These are phyloP conservation scores for Thereva nobilitata DNA, from an alignment of 2,888 invertebrate genomes.

Conservation along the genomic window DNA sequence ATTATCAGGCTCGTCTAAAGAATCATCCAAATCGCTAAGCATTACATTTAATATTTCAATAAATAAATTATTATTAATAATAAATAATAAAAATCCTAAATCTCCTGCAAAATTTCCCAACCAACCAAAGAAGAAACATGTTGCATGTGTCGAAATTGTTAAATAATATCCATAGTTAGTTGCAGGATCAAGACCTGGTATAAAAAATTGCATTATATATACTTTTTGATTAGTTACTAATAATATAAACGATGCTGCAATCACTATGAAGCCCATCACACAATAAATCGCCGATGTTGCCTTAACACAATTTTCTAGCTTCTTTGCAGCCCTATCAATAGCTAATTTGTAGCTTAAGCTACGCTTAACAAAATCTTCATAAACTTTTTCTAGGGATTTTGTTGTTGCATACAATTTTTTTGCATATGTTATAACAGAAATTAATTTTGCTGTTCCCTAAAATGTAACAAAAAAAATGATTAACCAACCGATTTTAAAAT, in stretches of 20 bases:
- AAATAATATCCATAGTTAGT: neutral
- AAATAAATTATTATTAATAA: neutral
- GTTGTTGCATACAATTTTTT: neutral
- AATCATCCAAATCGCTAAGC: conserved; percentile 2
- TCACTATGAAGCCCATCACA: neutral
- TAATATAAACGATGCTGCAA: neutral
- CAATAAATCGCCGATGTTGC: neutral
- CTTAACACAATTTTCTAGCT: neutral
- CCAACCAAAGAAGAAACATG: conserved; percentile 8
- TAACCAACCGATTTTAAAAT: neutral
- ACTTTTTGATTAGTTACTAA: neutral
- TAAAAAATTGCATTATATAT: conserved; percentile 17
- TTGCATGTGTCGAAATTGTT: neutral
- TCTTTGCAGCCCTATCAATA: neutral
- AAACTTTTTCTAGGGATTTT: no score
- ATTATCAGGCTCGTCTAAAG: neutral
- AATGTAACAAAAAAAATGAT: neutral
- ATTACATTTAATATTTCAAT: neutral
- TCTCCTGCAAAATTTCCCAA: conserved; percentile 15
- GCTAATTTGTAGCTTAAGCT: no score
- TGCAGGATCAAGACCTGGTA: neutral
- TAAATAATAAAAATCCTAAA: neutral
- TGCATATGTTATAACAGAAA: neutral
- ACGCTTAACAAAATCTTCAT: no score
- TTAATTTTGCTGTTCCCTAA: conserved; percentile 4